A percentile compares a stretch with the other conserved stretches of the same genome.
phyloP scores from a whole-genome alignment of 2,888 invertebrate species.

The Synanthedon vespiformis region DNA sequence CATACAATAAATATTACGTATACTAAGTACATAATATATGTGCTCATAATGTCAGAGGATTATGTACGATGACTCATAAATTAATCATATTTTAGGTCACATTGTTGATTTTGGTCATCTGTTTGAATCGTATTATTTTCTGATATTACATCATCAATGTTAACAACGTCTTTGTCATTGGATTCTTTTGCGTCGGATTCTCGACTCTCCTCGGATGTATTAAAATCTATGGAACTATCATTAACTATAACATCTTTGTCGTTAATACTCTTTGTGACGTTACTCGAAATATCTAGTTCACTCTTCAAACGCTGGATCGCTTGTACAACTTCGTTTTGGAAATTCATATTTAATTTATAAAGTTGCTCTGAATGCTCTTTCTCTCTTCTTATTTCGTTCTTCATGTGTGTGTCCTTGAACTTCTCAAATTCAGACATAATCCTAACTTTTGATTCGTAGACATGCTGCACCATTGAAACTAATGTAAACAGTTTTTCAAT shows the following conservation, averaged over 20 bases:
- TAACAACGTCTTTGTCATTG: not conserved
- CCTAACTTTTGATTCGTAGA: slow-evolving; percentile 59
- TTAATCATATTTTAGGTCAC: not conserved
- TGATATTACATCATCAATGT: slow-evolving; percentile 2
- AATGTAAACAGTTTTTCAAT: slow-evolving; percentile 53
- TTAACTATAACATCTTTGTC: slow-evolving; percentile 17
- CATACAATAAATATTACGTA: not conserved
- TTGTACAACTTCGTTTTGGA: slow-evolving; percentile 58
- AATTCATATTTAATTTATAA: slow-evolving; percentile 60
- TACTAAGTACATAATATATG: not conserved
- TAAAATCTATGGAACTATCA: slow-evolving; percentile 38
- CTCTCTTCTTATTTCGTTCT: slow-evolving; percentile 50
- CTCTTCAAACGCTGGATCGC: slow-evolving; percentile 54
- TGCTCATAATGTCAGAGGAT: not conserved
- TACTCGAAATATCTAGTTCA: slow-evolving; percentile 50
- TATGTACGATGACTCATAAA: not conserved
- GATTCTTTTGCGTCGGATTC: not conserved
- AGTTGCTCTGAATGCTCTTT: slow-evolving; percentile 59
- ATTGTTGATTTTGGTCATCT: not conserved
- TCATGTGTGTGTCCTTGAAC: slow-evolving; percentile 54
- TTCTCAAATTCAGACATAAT: slow-evolving; percentile 58
- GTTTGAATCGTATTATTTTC: slow-evolving; percentile 5
- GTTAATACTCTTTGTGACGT: slow-evolving; percentile 28
- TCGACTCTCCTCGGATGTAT: slow-evolving; percentile 14
- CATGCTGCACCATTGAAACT: slow-evolving; percentile 60